Base-by-base conservation (phyloP, 2,797 vertebrate genomes). In the Hylomyscus alleni region DNA sequence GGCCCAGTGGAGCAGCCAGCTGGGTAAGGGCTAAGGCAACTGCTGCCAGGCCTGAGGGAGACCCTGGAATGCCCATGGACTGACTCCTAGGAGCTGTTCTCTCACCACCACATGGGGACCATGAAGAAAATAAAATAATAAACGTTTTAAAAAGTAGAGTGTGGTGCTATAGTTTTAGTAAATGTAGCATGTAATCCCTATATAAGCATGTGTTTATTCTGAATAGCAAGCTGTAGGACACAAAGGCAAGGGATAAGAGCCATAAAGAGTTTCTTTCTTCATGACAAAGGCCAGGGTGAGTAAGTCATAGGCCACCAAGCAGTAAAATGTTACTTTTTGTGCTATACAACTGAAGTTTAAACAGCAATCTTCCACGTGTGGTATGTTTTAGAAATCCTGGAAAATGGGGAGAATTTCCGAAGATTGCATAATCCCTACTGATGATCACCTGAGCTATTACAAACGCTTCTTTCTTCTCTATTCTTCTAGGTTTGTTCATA, bases 331-430 rank as follows among this genome's bases (percentile, higher is more conserved):
- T 82, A 34, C 17, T 81, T 91, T 91, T 65, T 44, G 24, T 75
- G 19, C 72, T 69, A 24, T 73, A 95, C 50, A 84, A 67, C 12
- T 58, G 34, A 7, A 95, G 54, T 31, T 76, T 95, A 83, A 80
- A 87, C 19, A 86, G 60, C 95, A 91, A 2, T 93, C 44, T 86
- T 40, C 95, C 60, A 88, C 82, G 85, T 76, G 54, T n/a, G 19
- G 34, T 20, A 86, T 31, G 20, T 89, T 96, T 96, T 89, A 96
- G 29, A 72, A 89, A 56, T 76, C 83, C 50, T 92, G n/a, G 29
- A 94, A 90, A 44, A 89, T 69, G 76, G 47, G 44, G 26, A 84
- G 84, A 93, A 72, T 69, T 93, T 95, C 85, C 86, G 22, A 94
- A 93, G 60, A 37, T 3, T 91, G n/a, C 91, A 81, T 56, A 84